Base-by-base conservation (phyloP, 2,113 vertebrate genomes). In the Ammodytes dubius region DNA sequence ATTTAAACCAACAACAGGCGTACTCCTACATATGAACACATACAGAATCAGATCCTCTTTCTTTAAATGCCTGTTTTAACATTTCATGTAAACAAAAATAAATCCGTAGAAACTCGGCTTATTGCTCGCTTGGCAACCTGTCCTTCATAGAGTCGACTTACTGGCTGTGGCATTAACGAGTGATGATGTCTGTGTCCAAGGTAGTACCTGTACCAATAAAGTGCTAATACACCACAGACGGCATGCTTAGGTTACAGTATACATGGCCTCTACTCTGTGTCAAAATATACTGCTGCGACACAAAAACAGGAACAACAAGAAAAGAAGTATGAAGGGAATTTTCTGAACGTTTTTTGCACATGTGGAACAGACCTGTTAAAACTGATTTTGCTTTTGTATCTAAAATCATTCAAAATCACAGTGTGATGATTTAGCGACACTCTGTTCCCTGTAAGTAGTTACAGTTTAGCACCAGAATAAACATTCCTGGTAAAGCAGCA, bases 121-220 rank as follows among this genome's bases (percentile, higher is more conserved):
- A 69, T 77, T 81, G 74, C 87, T 84, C 59, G 37, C 87, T 91
- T 92, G 84, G 88, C 89, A 88, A 89, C 72, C 57, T 71, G 70
- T 84, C 90, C 78, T 91, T 86, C 66, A 86, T 71, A 37, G 13
- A 88, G 67, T 17, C 50, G 70, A 88, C 77, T 74, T 71, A 65
- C 83, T 82, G 87, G 84, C 80, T 83, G 87, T 70, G 89, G 72
- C 83, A 60, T 79, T 71, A 89, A 67, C 13, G 69, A 74, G 71
- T 73, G 76, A 72, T 5, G 53, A 42, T 59, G 76, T 89, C 72
- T 81, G 88, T 90, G 79, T 91, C 86, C 68, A 85, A 93, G 89
- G 85, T 92, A 91, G 91, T 93, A 93, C 92, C 89, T 91, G 84
- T 93, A 89, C 89, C 82, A 84, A 92, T 95, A 95, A 95, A 95